A percentile compares a stretch with the other conserved stretches of the same genome.
Evolutionary conservation across 2,113 vertebrate species (phyloP).

Genomic region (Pollimyrus isidori): DNA sequence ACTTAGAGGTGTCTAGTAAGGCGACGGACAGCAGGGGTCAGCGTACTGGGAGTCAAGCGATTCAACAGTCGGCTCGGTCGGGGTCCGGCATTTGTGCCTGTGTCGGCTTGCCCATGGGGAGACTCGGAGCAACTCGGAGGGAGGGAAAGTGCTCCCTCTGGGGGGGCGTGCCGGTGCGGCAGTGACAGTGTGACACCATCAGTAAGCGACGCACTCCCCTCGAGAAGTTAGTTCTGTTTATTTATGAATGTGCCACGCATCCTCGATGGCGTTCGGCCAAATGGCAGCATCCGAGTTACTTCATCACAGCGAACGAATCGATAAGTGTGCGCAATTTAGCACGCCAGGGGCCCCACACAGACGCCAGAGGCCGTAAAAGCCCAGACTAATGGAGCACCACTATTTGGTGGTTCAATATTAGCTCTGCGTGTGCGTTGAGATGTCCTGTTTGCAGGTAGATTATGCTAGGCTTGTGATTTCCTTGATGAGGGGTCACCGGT

Average conservation of each 20-base stretch:
- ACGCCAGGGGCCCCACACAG: background rate
- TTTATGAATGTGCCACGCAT: background rate
- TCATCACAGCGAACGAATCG: background rate
- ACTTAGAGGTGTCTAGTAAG: background rate
- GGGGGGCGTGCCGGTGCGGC: background rate
- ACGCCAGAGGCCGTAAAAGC: background rate
- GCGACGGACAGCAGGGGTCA: slow-evolving; percentile 20
- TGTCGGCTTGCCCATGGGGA: background rate
- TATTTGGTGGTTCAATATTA: slow-evolving; percentile 8
- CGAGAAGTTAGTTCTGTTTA: background rate
- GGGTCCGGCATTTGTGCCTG: background rate
- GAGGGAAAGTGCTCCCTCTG: background rate
- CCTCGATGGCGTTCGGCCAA: background rate
- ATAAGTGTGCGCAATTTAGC: background rate
- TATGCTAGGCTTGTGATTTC: background rate
- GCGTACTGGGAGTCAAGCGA: background rate
- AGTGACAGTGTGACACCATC: background rate
- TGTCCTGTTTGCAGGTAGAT: slow-evolving; percentile 1
- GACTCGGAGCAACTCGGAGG: background rate
- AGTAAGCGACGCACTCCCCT: background rate
- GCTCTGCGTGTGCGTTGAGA: background rate
- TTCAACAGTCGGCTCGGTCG: background rate
- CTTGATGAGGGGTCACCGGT: background rate
- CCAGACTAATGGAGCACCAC: background rate
- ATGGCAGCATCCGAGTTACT: background rate